phyloP scores from a whole-genome alignment of 1,140 invertebrate genomes.

The Drosophila saltans region DNA sequence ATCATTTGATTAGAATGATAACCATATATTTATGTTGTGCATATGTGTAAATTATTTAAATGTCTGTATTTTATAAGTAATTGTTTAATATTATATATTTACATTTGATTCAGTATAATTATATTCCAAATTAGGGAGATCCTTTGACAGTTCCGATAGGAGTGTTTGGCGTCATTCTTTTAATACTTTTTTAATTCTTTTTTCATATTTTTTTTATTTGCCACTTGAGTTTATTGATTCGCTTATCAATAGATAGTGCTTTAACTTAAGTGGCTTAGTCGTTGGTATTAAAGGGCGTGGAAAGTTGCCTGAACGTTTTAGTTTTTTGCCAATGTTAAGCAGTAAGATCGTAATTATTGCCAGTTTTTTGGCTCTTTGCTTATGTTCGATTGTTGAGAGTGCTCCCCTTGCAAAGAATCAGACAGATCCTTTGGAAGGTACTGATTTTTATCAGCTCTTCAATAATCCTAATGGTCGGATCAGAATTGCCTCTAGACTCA shows the following conservation, averaged over 20 bases:
- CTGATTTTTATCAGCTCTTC: slow-evolving; percentile 28
- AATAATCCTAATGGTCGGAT: slow-evolving; percentile 27
- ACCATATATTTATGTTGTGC: not conserved
- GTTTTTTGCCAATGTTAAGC: not conserved
- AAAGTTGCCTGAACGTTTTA: not conserved
- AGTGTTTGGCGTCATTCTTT: not conserved
- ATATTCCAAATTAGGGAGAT: not conserved
- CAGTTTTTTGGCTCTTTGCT: not conserved
- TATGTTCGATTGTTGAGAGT: not conserved
- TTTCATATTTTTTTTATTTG: too few species aligned
- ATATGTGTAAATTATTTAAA: not conserved
- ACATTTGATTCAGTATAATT: too few species aligned
- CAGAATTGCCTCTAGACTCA: slow-evolving; percentile 19
- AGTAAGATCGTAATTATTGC: not conserved
- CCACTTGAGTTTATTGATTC: not conserved
- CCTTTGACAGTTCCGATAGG: not conserved
- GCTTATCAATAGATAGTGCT: slow-evolving; percentile 30
- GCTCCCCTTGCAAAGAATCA: not conserved
- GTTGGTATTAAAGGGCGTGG: slow-evolving; percentile 1
- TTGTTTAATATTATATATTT: too few species aligned
- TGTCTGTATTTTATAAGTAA: too few species aligned
- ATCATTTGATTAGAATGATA: not conserved
- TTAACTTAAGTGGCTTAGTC: not conserved
- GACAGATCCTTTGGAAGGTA: not conserved
- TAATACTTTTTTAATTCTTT: too few species aligned